These are phyloP conservation scores for Paedocypris micromegethes DNA, from an alignment of 2,797 vertebrate species.

Conservation along the genomic window DNA sequence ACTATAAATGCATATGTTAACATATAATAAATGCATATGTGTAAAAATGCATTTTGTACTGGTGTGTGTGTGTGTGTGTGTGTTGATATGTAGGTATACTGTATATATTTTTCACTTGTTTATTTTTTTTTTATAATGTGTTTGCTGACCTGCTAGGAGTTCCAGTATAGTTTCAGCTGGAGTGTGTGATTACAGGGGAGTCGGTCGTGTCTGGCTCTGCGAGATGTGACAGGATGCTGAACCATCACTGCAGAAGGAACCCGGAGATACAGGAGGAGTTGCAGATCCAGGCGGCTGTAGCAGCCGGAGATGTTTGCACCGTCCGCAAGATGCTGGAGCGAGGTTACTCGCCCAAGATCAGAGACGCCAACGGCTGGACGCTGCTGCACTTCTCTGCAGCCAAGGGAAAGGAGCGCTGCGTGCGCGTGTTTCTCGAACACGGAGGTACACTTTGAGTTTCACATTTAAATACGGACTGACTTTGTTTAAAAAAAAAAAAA, in stretches of 20 bases:
- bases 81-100: too few relatives aligned
- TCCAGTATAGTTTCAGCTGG: neutral
- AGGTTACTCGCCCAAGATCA: slow-evolving; percentile 92
- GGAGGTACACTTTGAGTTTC: slow-evolving; percentile 73
- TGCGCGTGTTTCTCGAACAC: slow-evolving; percentile 94
- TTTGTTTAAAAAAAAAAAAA: too few relatives aligned
- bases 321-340: slow-evolving; percentile 96
- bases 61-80: too few relatives aligned
- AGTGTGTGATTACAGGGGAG: slow-evolving; percentile 32
- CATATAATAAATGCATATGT: too few relatives aligned
- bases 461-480: too few relatives aligned
- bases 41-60: too few relatives aligned
- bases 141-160: neutral
- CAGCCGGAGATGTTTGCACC: slow-evolving; percentile 92
- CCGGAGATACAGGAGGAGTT: slow-evolving; percentile 96
- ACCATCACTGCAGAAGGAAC: slow-evolving; percentile 97
- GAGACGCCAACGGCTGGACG: slow-evolving; percentile 97
- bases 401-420: slow-evolving; percentile 94
- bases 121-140: too few relatives aligned
- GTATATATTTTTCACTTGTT: too few relatives aligned
- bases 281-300: slow-evolving; percentile 98
- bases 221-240: slow-evolving; percentile 94
- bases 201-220: slow-evolving; percentile 70
- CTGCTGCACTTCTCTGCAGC: slow-evolving; percentile 96
- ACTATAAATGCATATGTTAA: too few relatives aligned